Base-by-base conservation (phyloP, 2,888 invertebrate species). In the Sarcophaga variegata region DNA sequence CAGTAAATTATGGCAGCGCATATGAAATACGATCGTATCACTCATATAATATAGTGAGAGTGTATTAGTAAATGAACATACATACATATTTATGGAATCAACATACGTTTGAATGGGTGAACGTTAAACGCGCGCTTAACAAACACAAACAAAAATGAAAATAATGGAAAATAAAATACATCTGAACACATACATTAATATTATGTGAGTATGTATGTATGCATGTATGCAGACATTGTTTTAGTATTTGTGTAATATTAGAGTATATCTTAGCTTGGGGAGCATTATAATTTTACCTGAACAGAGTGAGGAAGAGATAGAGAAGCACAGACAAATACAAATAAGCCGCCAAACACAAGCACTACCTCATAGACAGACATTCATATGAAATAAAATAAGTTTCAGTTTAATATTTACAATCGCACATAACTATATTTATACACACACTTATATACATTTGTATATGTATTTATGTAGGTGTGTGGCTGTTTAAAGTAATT, bases 1-100 rank as follows among this genome's bases (percentile, higher is more conserved):
- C 37, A 72, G 66, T 71, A 76, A 79, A 81, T 78, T 86, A 70
- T 76, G 11, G 6, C 11, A 69, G 49, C 77, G 10, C 49, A 79
- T 63, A 69, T 72, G 69, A 76, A 27, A 75, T 70, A 66, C 37
- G 37, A 37, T 37, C 37, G 37, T 10, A 37, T 37, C 8, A 37
- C 8, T 37, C 37, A 10, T 37, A 37, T 10, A 37, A 37, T 37
- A 37, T 37, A 37, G 10, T 70, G 27, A 12, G n/a, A 14, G 14
- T 37, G 14, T 37, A 12, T 67, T n/a, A 67, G 22, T 45, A 5
- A 20, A n/a, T 4, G 10, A 10, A 2, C 37, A 10, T 8, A 37
- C 37, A 37, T 37, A 37, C 37, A 37, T 37, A 37, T 37, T 37
- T 37, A 37, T 37, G 37, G 37, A 37, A 37, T 37, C 6, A 27